Conservation (phyloP, 2,797 vertebrate genomes). For the Capromys pilorides region DNA sequence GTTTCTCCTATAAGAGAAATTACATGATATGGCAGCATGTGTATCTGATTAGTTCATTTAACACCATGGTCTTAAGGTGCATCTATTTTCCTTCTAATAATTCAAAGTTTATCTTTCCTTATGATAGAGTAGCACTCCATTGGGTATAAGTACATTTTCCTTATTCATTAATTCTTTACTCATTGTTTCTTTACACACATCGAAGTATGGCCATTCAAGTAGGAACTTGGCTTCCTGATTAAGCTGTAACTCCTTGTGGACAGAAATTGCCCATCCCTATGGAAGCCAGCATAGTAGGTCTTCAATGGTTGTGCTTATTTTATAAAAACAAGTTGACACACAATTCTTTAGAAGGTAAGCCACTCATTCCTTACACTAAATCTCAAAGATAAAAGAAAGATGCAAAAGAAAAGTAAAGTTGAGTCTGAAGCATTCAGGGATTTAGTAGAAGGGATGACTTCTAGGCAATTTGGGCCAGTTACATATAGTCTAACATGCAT, state of each 20-base stretch:
- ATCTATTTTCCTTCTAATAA: neutral
- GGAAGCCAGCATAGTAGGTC: neutral
- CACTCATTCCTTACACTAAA: neutral
- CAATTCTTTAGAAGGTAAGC: neutral
- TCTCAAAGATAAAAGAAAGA: conserved; percentile 22
- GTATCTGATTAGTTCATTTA: neutral
- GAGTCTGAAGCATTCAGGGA: neutral
- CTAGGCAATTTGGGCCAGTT: neutral
- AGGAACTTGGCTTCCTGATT: neutral
- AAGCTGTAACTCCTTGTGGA: neutral
- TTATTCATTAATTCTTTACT: neutral
- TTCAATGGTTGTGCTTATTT: conserved; percentile 20
- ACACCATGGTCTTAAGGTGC: neutral
- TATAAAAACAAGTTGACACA: neutral
- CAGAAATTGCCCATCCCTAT: neutral
- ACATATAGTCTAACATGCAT: neutral
- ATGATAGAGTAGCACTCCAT: neutral
- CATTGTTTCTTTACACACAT: neutral
- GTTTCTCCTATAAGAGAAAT: neutral
- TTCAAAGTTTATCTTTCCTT: neutral
- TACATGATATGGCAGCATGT: neutral
- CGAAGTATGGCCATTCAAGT: neutral
- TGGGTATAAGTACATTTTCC: neutral
- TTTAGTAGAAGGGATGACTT: neutral
- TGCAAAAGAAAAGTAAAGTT: neutral